Conservation (phyloP, 2,888 invertebrate species). For the Cosmia trapezina region DNA sequence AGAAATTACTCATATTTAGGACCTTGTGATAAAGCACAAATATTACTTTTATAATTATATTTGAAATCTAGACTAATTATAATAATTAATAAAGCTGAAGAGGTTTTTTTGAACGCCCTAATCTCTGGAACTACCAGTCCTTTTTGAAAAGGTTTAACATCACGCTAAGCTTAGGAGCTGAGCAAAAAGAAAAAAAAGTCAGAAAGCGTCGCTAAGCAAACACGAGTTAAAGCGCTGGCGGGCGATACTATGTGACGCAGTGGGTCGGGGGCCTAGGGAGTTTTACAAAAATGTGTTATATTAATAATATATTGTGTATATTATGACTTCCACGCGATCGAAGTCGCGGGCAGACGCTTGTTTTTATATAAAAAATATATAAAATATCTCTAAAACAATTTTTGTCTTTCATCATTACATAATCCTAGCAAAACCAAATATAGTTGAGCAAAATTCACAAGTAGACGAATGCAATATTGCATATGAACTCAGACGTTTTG, state of each 20-base stretch:
- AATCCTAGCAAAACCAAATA: not conserved
- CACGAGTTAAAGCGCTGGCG: not conserved
- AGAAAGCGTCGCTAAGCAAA: not conserved
- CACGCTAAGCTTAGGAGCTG: not conserved
- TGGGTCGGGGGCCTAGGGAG: not conserved
- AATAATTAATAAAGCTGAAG: not conserved
- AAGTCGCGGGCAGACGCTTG: too few relatives aligned
- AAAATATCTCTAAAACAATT: not conserved
- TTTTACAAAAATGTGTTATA: not conserved
- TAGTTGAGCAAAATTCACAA: conserved; percentile 22
- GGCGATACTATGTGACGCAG: not conserved
- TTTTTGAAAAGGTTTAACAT: not conserved
- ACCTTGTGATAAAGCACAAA: too few relatives aligned
- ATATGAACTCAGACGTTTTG: conserved; percentile 2
- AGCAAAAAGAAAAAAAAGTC: not conserved
- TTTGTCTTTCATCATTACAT: not conserved
- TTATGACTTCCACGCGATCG: not conserved
- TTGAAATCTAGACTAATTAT: not conserved
- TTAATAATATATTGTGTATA: not conserved
- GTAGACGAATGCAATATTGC: conserved; percentile 31
- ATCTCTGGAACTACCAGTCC: not conserved
- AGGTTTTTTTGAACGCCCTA: not conserved
- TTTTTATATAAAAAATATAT: too few relatives aligned
- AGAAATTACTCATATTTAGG: not conserved
- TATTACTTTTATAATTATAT: too few relatives aligned